Evolutionary conservation across 2,113 vertebrate species (phyloP).

Genomic region (Notechis scutatus): DNA sequence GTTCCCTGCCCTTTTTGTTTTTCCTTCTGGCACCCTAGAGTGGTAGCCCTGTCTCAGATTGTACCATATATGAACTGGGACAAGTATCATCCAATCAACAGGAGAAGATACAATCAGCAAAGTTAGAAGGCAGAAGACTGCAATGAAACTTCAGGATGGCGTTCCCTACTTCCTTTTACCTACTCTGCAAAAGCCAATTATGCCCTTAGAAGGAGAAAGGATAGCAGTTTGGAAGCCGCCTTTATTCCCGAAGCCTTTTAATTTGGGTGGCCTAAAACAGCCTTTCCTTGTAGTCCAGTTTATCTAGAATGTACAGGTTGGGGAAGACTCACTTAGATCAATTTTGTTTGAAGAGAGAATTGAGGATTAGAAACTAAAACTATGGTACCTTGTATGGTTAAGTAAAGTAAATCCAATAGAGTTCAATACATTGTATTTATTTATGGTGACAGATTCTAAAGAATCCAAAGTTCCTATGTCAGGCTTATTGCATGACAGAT

Average conservation of each 20-base stretch:
- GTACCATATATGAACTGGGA: neutral
- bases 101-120: neutral
- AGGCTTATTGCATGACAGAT: constrained; percentile 64
- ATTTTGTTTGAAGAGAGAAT: neutral
- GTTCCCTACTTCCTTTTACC: neutral
- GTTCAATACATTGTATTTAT: constrained; percentile 72
- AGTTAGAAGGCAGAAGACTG: neutral
- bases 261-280: neutral
- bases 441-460: constrained; percentile 69
- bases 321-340: rapidly evolving
- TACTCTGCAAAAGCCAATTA: neutral
- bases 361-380: neutral
- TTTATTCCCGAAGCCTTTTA: neutral
- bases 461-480: constrained; percentile 69
- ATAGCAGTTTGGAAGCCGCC: neutral
- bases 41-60: neutral
- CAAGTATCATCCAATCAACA: neutral
- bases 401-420: constrained; percentile 22
- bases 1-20: neutral
- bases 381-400: rapidly evolving
- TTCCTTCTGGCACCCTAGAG: neutral
- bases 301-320: neutral
- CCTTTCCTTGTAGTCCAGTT: neutral
- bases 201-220: rapidly evolving
- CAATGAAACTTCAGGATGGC: neutral